phyloP scores from a whole-genome alignment of 1,140 invertebrate species.

The Stegodyphus mimosarum region DNA sequence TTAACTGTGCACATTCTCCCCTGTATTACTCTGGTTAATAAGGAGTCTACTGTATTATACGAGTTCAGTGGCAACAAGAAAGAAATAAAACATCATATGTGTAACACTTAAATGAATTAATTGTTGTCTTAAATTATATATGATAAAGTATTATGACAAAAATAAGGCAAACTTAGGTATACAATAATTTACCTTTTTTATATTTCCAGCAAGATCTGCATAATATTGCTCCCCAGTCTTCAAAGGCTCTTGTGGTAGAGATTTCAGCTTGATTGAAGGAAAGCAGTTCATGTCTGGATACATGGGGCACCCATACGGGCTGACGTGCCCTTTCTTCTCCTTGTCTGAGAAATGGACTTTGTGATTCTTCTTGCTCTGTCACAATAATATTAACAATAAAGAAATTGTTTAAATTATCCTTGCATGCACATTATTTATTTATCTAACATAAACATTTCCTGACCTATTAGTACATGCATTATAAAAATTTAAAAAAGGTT shows the following conservation, averaged over 20 bases:
- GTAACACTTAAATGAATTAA: no score
- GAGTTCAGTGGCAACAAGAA: no score
- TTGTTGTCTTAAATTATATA: no score
- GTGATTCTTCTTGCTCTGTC: constrained; percentile 62
- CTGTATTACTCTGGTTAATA: no score
- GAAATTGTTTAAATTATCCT: neutral
- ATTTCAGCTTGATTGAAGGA: constrained; percentile 84
- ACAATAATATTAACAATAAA: neutral
- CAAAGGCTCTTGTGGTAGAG: constrained; percentile 85
- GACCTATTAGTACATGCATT: no score
- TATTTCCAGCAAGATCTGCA: constrained; percentile 94
- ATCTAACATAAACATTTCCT: no score
- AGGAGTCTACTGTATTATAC: no score
- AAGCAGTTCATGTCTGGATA: constrained; percentile 85
- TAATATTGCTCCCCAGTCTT: constrained; percentile 93
- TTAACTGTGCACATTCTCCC: no score
- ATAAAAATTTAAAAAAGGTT: no score
- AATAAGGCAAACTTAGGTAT: neutral
- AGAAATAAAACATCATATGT: no score
- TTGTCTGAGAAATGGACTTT: constrained; percentile 56
- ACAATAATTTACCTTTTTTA: constrained; percentile 78
- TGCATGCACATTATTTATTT: no score
- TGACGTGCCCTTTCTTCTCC: constrained; percentile 64
- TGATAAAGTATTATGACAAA: no score
- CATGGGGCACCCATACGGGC: constrained; percentile 86